Conservation (phyloP, 1,140 invertebrate genomes). For the Galleria mellonella region DNA sequence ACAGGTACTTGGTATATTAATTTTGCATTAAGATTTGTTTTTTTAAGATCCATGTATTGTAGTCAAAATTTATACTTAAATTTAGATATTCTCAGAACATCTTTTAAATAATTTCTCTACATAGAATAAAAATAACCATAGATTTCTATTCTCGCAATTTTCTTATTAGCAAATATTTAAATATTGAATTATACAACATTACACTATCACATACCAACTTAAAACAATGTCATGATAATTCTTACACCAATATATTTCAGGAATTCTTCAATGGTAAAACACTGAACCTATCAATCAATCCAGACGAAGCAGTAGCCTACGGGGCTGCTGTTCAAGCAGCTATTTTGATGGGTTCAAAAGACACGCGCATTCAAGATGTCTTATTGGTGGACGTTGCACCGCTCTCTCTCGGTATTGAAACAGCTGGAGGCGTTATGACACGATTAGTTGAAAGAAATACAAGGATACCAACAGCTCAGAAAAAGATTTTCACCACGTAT, state of each 20-base stretch:
- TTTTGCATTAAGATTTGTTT: not conserved
- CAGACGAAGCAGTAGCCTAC: slow-evolving; percentile 86
- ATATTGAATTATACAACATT: too few species aligned
- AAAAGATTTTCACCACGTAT: slow-evolving; percentile 80
- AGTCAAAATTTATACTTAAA: not conserved
- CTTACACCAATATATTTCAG: too few species aligned
- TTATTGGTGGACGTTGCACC: slow-evolving; percentile 83
- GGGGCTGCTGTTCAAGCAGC: slow-evolving; percentile 87
- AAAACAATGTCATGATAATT: too few species aligned
- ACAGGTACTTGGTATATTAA: slow-evolving; percentile 29
- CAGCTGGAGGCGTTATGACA: slow-evolving; percentile 81
- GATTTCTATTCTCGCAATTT: too few species aligned
- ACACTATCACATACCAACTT: too few species aligned
- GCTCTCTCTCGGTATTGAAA: slow-evolving; percentile 82
- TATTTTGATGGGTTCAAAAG: slow-evolving; percentile 80
- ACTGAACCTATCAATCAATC: slow-evolving; percentile 84
- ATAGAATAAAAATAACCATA: too few species aligned
- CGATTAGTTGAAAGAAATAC: slow-evolving; percentile 80
- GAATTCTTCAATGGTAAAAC: slow-evolving; percentile 80
- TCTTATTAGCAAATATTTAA: too few species aligned
- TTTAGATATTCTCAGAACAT: too few species aligned
- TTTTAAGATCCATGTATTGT: too few species aligned
- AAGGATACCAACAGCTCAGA: slow-evolving; percentile 81
- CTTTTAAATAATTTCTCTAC: too few species aligned
- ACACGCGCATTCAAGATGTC: slow-evolving; percentile 84